Conservation (phyloP, 1,140 invertebrate species). For the Ylistrum balloti region DNA sequence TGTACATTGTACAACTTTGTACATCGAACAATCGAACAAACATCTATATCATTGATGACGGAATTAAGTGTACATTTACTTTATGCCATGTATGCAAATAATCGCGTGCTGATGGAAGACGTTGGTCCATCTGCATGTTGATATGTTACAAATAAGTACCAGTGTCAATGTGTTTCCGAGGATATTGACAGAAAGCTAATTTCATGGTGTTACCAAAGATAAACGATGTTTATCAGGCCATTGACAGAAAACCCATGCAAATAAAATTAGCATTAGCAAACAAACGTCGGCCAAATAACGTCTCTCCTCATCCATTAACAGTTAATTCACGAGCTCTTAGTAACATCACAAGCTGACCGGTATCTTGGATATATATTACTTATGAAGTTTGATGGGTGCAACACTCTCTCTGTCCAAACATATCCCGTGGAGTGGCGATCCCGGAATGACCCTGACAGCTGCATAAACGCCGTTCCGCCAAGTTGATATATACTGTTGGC, state of each 20-base stretch:
- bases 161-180: background rate
- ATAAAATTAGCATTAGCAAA: conserved; percentile 19
- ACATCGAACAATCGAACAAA: too few relatives aligned
- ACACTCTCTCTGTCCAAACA: background rate
- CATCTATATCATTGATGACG: too few relatives aligned
- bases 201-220: background rate
- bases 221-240: background rate
- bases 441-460: background rate
- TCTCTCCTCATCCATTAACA: background rate
- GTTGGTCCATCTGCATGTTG: background rate
- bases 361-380: background rate
- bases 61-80: too few relatives aligned
- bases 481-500: too few relatives aligned
- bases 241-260: background rate
- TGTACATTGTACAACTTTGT: too few relatives aligned
- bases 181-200: background rate
- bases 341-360: background rate
- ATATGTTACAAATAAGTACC: background rate
- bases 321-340: background rate
- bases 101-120: too few relatives aligned
- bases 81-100: too few relatives aligned
- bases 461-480: background rate
- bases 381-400: background rate
- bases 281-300: background rate
- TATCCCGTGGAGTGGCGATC: background rate